A percentile compares a stretch with the other conserved stretches of the same genome.
Conservation (phyloP, 1,140 invertebrate species). For the Akabosia matsudoensis region DNA sequence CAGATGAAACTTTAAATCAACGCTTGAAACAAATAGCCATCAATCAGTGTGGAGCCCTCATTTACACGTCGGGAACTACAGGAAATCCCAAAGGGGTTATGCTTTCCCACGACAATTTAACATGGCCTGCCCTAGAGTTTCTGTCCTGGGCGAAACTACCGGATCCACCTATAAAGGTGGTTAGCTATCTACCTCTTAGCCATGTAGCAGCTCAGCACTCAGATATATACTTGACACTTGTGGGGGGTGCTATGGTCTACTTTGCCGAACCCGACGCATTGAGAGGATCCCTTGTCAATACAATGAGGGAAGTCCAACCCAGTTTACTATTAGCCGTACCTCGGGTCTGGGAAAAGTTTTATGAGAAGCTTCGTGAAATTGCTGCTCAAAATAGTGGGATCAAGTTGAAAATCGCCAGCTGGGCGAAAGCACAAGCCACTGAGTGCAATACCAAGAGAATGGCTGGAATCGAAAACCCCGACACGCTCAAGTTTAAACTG, state of each 20-base stretch:
- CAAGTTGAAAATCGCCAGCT: conserved; percentile 67
- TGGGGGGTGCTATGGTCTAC: conserved; percentile 62
- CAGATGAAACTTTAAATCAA: conserved; percentile 66
- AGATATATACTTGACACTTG: conserved; percentile 70
- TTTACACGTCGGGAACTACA: conserved; percentile 89
- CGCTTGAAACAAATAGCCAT: conserved; percentile 67
- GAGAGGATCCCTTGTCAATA: conserved; percentile 74
- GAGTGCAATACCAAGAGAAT: conserved; percentile 68
- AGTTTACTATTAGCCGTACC: conserved; percentile 83
- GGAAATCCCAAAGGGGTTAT: conserved; percentile 89
- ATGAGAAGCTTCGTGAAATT: conserved; percentile 75
- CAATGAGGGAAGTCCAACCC: conserved; percentile 70
- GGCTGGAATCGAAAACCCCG: conserved; percentile 56
- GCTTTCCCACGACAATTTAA: conserved; percentile 86
- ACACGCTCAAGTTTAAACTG: conserved; percentile 37
- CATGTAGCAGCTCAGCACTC: conserved; percentile 82
- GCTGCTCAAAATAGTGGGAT: conserved; percentile 62
- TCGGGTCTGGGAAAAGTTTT: conserved; percentile 88
- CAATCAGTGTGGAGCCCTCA: conserved; percentile 86
- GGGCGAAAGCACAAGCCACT: conserved; percentile 74
- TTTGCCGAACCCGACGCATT: conserved; percentile 81
- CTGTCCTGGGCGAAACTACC: conserved; percentile 46
- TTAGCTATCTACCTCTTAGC: conserved; percentile 82
- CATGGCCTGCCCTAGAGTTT: conserved; percentile 60
- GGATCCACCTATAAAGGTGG: conserved; percentile 57